Evolutionary conservation across 1,140 invertebrate species (phyloP).

Genomic region (Eurytemora carolleeae): DNA sequence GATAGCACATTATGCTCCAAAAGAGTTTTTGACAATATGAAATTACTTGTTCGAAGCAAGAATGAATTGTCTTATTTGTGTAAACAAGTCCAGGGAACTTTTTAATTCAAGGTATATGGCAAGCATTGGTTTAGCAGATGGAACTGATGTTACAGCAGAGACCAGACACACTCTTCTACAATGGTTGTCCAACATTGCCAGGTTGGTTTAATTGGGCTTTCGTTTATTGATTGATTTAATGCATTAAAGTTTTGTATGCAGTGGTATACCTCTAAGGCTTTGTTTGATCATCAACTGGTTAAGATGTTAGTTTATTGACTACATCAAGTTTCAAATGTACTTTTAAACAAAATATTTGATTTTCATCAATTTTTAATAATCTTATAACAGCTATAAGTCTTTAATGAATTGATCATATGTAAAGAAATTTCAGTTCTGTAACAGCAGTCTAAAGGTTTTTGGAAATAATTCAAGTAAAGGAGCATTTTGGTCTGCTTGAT

Average conservation of each 20-base stretch:
- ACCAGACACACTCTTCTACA: background rate
- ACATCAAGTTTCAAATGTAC: background rate
- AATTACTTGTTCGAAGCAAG: too few relatives aligned
- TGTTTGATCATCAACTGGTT: background rate
- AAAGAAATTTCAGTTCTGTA: too few relatives aligned
- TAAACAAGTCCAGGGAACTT: background rate
- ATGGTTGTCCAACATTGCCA: background rate
- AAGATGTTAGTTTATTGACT: background rate
- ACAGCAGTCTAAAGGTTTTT: too few relatives aligned
- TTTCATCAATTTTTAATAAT: background rate
- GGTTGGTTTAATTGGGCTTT: too few relatives aligned
- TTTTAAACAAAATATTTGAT: background rate
- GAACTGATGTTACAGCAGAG: background rate
- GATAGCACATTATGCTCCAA: too few relatives aligned
- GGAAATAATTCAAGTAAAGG: too few relatives aligned
- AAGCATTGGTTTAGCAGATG: background rate
- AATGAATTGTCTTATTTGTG: background rate
- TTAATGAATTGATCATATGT: too few relatives aligned
- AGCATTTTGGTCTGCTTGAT: background rate
- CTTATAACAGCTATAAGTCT: too few relatives aligned
- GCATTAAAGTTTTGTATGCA: too few relatives aligned
- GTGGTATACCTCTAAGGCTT: too few relatives aligned
- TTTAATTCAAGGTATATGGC: background rate
- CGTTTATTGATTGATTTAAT: too few relatives aligned
- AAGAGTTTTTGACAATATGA: too few relatives aligned